Conservation (phyloP, 2,113 vertebrate genomes). For the Thunnus maccoyii region DNA sequence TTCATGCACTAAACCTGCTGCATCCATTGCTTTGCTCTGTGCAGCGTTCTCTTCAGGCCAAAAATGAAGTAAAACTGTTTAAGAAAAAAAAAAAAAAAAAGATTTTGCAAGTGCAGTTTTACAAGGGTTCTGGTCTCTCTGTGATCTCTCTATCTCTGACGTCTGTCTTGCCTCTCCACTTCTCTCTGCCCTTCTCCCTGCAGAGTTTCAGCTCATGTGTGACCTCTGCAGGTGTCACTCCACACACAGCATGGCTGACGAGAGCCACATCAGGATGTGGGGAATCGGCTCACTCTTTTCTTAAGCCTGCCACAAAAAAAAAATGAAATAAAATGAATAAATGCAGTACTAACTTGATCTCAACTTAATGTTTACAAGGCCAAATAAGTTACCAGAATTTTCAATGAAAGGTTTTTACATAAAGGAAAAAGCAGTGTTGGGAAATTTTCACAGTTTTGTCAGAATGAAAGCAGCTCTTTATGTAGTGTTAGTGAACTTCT, state of each 20-base stretch:
- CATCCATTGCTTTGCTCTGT: not conserved
- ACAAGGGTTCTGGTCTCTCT: not conserved
- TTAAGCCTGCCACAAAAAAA: not conserved
- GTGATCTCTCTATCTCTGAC: not conserved
- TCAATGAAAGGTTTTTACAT: not conserved
- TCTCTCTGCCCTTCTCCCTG: constrained; percentile 45
- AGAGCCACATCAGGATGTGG: not conserved
- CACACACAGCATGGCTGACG: constrained; percentile 7
- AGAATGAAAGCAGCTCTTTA: not conserved
- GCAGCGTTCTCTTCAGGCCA: not conserved
- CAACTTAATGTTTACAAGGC: not conserved
- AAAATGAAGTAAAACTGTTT: constrained; percentile 15
- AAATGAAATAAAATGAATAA: not conserved
- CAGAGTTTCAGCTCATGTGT: constrained; percentile 65
- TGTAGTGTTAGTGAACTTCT: not conserved
- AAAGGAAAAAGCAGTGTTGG: too few species aligned
- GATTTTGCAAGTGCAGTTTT: not conserved
- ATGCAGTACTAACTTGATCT: not conserved
- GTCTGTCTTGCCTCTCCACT: constrained; percentile 30
- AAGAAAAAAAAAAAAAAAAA: too few species aligned
- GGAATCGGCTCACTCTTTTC: not conserved
- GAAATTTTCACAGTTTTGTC: not conserved
- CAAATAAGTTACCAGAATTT: not conserved
- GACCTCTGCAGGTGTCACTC: constrained; percentile 73
- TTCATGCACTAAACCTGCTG: not conserved